Evolutionary conservation across 1,140 invertebrate species (phyloP).

Genomic region (Temnothorax longispinosus): DNA sequence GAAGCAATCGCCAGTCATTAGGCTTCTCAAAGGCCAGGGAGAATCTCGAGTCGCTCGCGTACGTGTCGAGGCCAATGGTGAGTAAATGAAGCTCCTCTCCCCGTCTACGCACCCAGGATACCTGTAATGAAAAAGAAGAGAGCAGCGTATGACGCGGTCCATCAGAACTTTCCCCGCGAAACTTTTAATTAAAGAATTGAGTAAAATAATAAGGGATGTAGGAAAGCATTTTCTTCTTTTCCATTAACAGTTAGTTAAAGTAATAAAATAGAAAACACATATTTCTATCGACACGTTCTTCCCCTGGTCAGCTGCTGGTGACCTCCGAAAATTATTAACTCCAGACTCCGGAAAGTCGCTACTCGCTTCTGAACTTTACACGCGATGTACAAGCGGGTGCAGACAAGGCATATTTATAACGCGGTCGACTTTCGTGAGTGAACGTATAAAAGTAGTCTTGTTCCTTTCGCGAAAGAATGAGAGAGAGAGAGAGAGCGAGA

Average conservation of each 20-base stretch:
- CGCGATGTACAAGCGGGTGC: conserved; percentile 17
- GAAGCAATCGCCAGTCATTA: conserved; percentile 92
- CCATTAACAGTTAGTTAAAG: background rate
- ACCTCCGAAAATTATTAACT: conserved; percentile 41
- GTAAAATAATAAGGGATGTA: background rate
- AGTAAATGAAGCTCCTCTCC: conserved; percentile 91
- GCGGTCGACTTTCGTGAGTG: conserved; percentile 9
- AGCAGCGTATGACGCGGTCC: background rate
- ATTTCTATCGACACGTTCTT: conserved; percentile 4
- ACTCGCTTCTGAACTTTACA: conserved; percentile 16
- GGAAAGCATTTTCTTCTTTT: background rate
- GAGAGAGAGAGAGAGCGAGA: background rate
- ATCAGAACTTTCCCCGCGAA: background rate
- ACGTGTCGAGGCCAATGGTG: conserved; percentile 92
- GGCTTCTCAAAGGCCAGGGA: conserved; percentile 90
- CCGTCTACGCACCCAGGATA: conserved; percentile 92
- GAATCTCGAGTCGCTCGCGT: conserved; percentile 92
- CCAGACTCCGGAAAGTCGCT: background rate
- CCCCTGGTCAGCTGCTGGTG: background rate
- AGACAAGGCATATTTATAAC: conserved; percentile 54
- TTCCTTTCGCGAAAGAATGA: background rate
- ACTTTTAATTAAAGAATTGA: background rate
- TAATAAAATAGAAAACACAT: background rate
- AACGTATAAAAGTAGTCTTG: conserved; percentile 37
- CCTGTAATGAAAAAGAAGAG: conserved; percentile 84